Conservation (phyloP, 2,888 invertebrate species). For the Dione juno region DNA sequence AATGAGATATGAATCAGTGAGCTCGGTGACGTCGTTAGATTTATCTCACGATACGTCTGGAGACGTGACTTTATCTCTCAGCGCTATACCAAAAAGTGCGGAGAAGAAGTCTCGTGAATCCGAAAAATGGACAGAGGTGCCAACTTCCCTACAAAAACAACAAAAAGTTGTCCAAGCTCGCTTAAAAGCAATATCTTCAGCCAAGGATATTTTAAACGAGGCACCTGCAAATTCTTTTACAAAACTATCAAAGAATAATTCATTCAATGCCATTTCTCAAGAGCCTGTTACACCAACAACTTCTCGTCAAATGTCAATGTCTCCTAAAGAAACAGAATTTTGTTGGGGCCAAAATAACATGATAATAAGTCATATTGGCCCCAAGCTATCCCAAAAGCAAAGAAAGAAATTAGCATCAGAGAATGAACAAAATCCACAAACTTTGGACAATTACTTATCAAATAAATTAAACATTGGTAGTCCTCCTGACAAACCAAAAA, state of each 20-base stretch:
- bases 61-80: slow-evolving; percentile 72
- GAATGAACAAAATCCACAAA: slow-evolving; percentile 58
- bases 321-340: slow-evolving; percentile 64
- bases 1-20: slow-evolving; percentile 72
- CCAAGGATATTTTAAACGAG: slow-evolving; percentile 73
- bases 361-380: slow-evolving; percentile 72
- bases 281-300: slow-evolving; percentile 51
- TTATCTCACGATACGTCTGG: slow-evolving; percentile 67
- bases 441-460: slow-evolving; percentile 60
- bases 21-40: slow-evolving; percentile 73
- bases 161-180: slow-evolving; percentile 78
- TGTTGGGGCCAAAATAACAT: slow-evolving; percentile 65
- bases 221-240: slow-evolving; percentile 66
- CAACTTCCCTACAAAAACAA: slow-evolving; percentile 72
- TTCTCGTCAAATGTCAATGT: slow-evolving; percentile 63
- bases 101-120: slow-evolving; percentile 61
- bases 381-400: slow-evolving; percentile 86
- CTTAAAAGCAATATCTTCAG: slow-evolving; percentile 70
- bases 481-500: slow-evolving; percentile 77
- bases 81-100: slow-evolving; percentile 61
- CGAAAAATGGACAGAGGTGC: slow-evolving; percentile 79
- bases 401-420: slow-evolving; percentile 83
- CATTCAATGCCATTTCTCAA: slow-evolving; percentile 56
- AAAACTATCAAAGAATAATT: slow-evolving; percentile 67
- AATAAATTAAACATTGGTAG: slow-evolving; percentile 60